Evolutionary conservation across 92 coral and sea anemone genomes (phyloP), one percentile per base, ranked within the genome.

Genomic region (Siderastrea siderea): DNA sequence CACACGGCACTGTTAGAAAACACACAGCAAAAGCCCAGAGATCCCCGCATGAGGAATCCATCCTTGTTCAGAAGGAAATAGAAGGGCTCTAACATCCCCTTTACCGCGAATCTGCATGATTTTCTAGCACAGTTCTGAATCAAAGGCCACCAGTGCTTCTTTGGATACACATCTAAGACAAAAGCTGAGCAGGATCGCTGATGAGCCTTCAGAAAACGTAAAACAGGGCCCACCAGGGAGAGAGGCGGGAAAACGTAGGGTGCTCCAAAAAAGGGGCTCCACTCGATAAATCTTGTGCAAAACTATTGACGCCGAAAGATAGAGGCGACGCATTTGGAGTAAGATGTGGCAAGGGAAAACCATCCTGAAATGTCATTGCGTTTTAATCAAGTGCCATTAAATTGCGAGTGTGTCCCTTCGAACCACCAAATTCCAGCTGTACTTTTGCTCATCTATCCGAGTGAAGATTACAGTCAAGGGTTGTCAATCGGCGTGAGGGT

Each of bases 261-360:
- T 73, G 78, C 7, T 79, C 71, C 88, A 91, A 53, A 15, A 69
- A 19, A 0, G 84, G 47, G n/a, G 47, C 60, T 2, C 60, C 81
- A n/a, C 60, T n/a, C 6, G 43, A 55, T 3, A 87, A 43, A 63
- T 90, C 75, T 60, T 83, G 93, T 11, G 92, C 92, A 87, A 87
- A 93, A 1, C 83, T 1, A 46, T 90, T 87, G 2, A 93, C 94
- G 0, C 94, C 96, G 14, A 61, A 44, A 1, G 94, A 93, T 1
- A n/a, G 78, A 0, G 94, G 96, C 1, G 91, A 73, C 60, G 91
- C 87, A 19, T 78, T 43, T n/a, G 96, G 96, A 1, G 91, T 81
- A 55, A 93, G 86, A 62, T 89, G 89, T 4, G 93, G 91, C 47
- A 93, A 55, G 2, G 57, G 88, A 3, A 6, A 52, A 4, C 93